These are phyloP conservation scores for Gila robusta DNA, from an alignment of 2,797 vertebrate species.

Conservation along the genomic window DNA sequence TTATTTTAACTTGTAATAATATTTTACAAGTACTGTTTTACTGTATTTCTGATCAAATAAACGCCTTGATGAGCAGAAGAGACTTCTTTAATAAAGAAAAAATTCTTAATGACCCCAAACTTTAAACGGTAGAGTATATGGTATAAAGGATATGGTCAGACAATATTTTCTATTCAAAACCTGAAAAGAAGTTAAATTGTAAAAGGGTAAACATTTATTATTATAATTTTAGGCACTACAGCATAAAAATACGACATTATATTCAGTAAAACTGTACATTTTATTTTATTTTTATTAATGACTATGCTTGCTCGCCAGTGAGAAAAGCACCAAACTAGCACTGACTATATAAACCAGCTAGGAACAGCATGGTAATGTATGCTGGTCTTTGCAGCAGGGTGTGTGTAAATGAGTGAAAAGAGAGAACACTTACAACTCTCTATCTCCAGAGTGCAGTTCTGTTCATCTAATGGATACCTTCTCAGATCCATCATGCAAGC, in stretches of 20 bases:
- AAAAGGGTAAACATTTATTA: neutral
- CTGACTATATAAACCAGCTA: conserved; percentile 24
- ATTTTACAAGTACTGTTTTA: neutral
- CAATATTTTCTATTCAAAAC: neutral
- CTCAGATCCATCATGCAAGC: conserved; percentile 99
- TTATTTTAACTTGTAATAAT: neutral
- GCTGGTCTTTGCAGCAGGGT: conserved; percentile 4
- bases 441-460: conserved; percentile 98
- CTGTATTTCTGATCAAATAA: neutral
- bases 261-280: neutral
- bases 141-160: neutral
- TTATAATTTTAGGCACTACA: neutral
- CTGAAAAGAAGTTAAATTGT: neutral
- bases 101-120: neutral
- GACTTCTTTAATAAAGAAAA: neutral
- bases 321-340: neutral
- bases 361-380: neutral
- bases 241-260: neutral
- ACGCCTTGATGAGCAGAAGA: neutral
- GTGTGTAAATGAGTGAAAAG: conserved; percentile 21
- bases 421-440: conserved; percentile 92
- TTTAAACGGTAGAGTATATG: neutral
- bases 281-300: neutral
- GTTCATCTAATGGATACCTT: conserved; percentile 96
- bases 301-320: neutral